phyloP scores from a whole-genome alignment of 1,140 invertebrate genomes.

The Dendrolimus punctatus region DNA sequence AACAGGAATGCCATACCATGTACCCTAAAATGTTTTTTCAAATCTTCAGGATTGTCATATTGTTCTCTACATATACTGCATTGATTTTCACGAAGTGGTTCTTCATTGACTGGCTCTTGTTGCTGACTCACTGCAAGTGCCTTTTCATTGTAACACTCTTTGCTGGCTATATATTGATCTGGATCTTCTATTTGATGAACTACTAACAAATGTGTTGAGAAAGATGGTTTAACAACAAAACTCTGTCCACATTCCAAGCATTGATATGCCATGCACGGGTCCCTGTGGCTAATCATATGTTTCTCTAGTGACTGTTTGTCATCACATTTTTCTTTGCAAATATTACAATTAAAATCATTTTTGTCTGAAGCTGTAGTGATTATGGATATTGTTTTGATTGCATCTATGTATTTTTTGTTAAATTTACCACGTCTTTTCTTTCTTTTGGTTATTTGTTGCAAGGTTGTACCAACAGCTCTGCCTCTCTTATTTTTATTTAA shows the following conservation, averaged over 20 bases:
- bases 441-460: conserved; percentile 16
- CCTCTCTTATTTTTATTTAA: conserved; percentile 15
- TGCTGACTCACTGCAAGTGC: conserved; percentile 60
- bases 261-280: conserved; percentile 74
- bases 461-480: conserved; percentile 9
- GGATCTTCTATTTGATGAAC: conserved; percentile 74
- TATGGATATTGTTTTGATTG: conserved; percentile 11
- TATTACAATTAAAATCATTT: conserved; percentile 46
- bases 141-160: conserved; percentile 71
- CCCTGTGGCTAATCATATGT: conserved; percentile 73
- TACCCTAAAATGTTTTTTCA: conserved; percentile 76
- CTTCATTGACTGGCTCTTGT: conserved; percentile 35
- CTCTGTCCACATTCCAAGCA: conserved; percentile 80
- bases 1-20: conserved; percentile 80
- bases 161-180: conserved; percentile 72
- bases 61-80: conserved; percentile 77
- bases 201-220: conserved; percentile 76
- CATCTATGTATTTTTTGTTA: conserved; percentile 12
- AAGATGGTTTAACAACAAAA: conserved; percentile 77
- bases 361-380: not conserved
- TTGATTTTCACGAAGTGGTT: conserved; percentile 73
- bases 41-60: conserved; percentile 71
- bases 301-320: conserved; percentile 61
- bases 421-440: conserved; percentile 9
- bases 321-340: conserved; percentile 68